phyloP scores from a whole-genome alignment of 2,888 invertebrate species.

The Drosophila eohydei region DNA sequence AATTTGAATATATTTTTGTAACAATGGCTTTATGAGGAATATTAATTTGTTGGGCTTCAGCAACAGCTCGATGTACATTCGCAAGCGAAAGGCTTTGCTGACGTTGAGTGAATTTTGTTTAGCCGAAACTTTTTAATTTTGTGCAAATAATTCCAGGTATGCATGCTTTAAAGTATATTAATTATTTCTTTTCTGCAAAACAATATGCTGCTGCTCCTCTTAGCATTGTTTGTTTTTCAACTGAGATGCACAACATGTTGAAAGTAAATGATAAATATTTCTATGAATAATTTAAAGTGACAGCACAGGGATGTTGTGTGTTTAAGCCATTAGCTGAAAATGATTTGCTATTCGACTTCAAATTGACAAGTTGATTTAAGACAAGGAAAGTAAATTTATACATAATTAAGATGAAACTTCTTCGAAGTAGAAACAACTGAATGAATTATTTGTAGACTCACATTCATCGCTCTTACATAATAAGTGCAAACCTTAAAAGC shows the following conservation, averaged over 20 bases:
- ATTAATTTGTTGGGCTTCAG: slow-evolving; percentile 1
- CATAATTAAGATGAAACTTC: background rate
- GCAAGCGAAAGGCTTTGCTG: background rate
- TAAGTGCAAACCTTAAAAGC: background rate
- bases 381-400: background rate
- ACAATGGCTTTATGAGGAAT: slow-evolving; percentile 27
- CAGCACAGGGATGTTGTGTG: background rate
- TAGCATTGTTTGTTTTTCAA: slow-evolving; percentile 5
- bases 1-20: slow-evolving; percentile 7
- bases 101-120: background rate
- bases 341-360: background rate
- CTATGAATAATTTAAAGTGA: slow-evolving; percentile 20
- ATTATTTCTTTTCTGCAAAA: background rate
- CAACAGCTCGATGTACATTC: background rate
- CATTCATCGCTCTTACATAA: slow-evolving; percentile 21
- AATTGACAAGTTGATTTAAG: background rate
- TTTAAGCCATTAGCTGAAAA: background rate
- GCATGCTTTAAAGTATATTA: background rate
- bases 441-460: background rate
- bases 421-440: background rate
- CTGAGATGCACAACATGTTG: slow-evolving; percentile 36
- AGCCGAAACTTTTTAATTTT: background rate
- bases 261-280: slow-evolving; percentile 6
- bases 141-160: background rate
- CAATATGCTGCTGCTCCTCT: background rate